Evolutionary conservation across 2,797 vertebrate genomes (phyloP).

Genomic region (Craterocephalus amniculus): DNA sequence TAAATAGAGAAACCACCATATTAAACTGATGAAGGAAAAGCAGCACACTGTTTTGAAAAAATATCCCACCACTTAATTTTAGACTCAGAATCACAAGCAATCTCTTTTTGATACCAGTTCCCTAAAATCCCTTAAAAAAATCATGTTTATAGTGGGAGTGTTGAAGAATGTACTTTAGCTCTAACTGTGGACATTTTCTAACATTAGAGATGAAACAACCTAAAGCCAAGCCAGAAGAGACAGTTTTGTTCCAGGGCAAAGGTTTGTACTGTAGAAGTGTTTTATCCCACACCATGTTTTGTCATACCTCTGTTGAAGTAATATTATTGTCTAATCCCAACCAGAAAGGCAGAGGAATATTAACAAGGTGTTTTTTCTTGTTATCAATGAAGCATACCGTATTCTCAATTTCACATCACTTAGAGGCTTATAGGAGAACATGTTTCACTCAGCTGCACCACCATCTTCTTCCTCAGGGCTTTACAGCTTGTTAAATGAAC

Average conservation of each 20-base stretch:
- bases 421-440: background rate
- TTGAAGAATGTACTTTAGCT: background rate
- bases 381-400: background rate
- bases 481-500: background rate
- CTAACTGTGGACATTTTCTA: background rate
- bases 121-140: too few relatives aligned
- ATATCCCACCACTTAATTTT: too few relatives aligned
- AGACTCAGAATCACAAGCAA: too few relatives aligned
- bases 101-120: too few relatives aligned
- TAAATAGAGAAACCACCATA: conserved; percentile 47
- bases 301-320: background rate
- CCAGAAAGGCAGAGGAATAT: background rate
- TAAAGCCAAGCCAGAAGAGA: background rate
- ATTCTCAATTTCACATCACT: background rate
- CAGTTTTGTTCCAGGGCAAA: background rate
- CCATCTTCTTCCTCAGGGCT: background rate
- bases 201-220: background rate
- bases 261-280: too few relatives aligned
- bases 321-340: background rate
- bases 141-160: too few relatives aligned
- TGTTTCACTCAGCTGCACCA: background rate
- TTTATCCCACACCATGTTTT: background rate
- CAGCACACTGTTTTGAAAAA: background rate
- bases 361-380: background rate
- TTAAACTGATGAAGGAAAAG: background rate